Evolutionary conservation across 2,888 invertebrate species (phyloP), one percentile per base, ranked within the genome.

Genomic region (Phortica okadai): DNA sequence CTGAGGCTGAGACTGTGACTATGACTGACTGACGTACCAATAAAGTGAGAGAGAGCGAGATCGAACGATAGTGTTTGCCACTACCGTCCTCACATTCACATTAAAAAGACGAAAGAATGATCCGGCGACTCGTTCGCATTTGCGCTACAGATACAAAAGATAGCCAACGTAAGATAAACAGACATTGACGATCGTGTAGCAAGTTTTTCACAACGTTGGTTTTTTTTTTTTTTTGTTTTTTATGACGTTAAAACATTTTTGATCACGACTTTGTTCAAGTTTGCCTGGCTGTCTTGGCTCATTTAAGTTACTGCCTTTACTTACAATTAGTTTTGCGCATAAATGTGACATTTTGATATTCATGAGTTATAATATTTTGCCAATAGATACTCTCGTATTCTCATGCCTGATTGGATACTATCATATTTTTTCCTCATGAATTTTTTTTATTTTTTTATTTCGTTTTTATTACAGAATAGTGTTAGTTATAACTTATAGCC

Each of bases 291-390:
- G n/a, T 21, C 14, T 44, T 67, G 67, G 67, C 67, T 33, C 33
- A 16, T n/a, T 21, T 11, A 69, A 45, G 42, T 67, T 66, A 41
- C 14, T 42, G 21, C 41, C 66, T 42, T 42, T 14, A 42, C 42
- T 66, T 56, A 72, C 70, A 72, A 72, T 72, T 54, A 72, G 54
- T 33, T 72, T 42, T 50, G 70, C 70, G 54, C 70, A 72, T 72
- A 72, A 72, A 72, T 72, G 70, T 72, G 70, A 72, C 70, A 72
- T 72, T 72, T 72, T 72, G 25, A 54, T 72, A 56, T 54, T 41
- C 56, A 33, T 72, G 70, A 54, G 70, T 25, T 56, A 33, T 16
- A 21, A 16, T 70, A 66, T 66, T 62, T 62, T 66, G 66, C 66
- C 25, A 33, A 33, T 33, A 33, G 66, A 66, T 33, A 66, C 33